Conservation (phyloP, 2,888 invertebrate species). For the Drosophila neonasuta region DNA sequence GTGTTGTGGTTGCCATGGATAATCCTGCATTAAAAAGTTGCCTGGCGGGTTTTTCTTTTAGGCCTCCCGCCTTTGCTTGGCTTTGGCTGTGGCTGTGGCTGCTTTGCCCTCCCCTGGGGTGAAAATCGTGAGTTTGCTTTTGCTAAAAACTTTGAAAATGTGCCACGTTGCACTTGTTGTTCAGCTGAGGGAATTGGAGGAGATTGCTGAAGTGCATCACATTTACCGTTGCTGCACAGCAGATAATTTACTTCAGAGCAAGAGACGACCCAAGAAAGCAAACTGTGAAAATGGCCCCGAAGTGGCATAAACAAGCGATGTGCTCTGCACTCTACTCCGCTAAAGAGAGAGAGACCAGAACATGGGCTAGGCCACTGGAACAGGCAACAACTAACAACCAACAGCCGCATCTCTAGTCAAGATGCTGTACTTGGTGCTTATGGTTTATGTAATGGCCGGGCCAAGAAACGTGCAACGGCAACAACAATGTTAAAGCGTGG, state of each 20-base stretch:
- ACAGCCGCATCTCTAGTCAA: slow-evolving; percentile 17
- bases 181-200: slow-evolving; percentile 48
- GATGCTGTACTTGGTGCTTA: slow-evolving; percentile 52
- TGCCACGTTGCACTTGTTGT: slow-evolving; percentile 75
- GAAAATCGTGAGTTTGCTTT: slow-evolving; percentile 68
- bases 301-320: slow-evolving; percentile 45
- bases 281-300: slow-evolving; percentile 62
- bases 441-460: slow-evolving; percentile 66
- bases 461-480: slow-evolving; percentile 54
- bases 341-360: slow-evolving; percentile 1
- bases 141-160: slow-evolving; percentile 55
- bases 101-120: slow-evolving; percentile 50
- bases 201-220: slow-evolving; percentile 48
- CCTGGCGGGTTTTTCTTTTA: slow-evolving; percentile 49
- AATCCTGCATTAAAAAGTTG: slow-evolving; percentile 72
- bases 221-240: slow-evolving; percentile 62
- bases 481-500: slow-evolving; percentile 57
- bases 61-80: slow-evolving; percentile 3
- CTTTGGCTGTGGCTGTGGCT: no score
- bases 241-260: slow-evolving; percentile 64
- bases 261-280: slow-evolving; percentile 23
- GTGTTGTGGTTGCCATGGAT: slow-evolving; percentile 48
- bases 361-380: slow-evolving; percentile 4
- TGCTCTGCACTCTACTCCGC: slow-evolving; percentile 1
- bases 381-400: background rate